These are phyloP conservation scores for Columba janthina DNA, from an alignment of 2,113 vertebrate species.

Conservation along the genomic window DNA sequence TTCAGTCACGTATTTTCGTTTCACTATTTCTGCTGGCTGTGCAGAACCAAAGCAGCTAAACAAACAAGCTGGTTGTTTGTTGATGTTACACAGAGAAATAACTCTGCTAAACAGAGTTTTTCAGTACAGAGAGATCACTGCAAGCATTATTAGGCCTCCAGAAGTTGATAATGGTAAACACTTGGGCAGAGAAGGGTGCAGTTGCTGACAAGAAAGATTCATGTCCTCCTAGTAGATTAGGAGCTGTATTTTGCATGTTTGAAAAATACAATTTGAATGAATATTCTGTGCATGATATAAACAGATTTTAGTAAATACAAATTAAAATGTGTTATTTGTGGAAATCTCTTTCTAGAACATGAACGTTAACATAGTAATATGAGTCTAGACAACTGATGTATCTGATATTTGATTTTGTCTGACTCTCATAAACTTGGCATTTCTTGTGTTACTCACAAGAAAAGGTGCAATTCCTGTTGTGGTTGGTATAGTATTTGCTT, in stretches of 20 bases:
- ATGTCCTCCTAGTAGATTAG: background rate
- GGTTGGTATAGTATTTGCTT: background rate
- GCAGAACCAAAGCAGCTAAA: background rate
- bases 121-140: background rate
- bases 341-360: background rate
- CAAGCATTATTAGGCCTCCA: background rate
- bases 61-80: background rate
- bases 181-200: background rate
- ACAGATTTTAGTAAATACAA: background rate
- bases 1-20: background rate
- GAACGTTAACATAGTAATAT: background rate
- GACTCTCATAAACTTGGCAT: rapidly evolving
- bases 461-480: background rate
- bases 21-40: background rate
- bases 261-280: background rate
- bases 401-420: background rate
- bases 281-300: background rate
- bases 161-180: background rate
- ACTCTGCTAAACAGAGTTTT: background rate
- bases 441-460: background rate
- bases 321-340: background rate
- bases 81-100: background rate
- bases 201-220: background rate
- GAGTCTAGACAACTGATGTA: background rate
- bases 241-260: background rate